Base-by-base conservation (phyloP, 2,113 vertebrate genomes). In the Lathamus discolor region DNA sequence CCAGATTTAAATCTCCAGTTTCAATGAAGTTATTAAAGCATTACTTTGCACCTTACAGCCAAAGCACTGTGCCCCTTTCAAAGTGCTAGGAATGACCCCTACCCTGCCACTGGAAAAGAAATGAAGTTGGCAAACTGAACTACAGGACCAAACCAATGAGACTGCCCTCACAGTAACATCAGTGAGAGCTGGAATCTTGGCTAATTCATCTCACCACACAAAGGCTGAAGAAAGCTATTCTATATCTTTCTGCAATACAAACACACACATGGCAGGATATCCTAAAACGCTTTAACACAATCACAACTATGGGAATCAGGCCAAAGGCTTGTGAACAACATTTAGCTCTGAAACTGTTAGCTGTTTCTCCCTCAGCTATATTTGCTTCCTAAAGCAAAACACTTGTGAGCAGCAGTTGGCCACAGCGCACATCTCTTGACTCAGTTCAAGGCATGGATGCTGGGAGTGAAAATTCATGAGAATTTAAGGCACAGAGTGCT, bases 101-200 rank as follows among this genome's bases (percentile, higher is more conserved):
- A 27, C 6, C 17, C 24, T 39, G 23, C 18, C 33, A 9, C 48
- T n/a, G 51, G 20, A 41, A 67, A 83, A 48, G 35, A 66, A 52
- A 75, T 15, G 6, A 59, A 35, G 57, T 10, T 24, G 57, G n/a
- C 33, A 59, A 59, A 59, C 8, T 52, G 7, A 49, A 59, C 16
- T 51, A 17, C 0, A 0, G 59, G 64, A 77, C 31, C 52, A 84
- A 73, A 72, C 18, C 23, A 69, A 29, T 0, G 0, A 57, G 62
- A n/a, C 7, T 62, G 39, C 23, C 18, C 33, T 69, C 61, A 51
- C 12, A 17, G 17, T 19, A 64, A 10, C 28, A 55, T 9, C 74
- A 76, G 76, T 9, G 41, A 76, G 27, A 89, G 52, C 20, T 44
- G 52, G n/a, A 80, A 63, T 72, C 43, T 63, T 25, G 29, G 51